These are phyloP conservation scores for Busseola fusca DNA, from an alignment of 2,888 invertebrate species.

Conservation along the genomic window DNA sequence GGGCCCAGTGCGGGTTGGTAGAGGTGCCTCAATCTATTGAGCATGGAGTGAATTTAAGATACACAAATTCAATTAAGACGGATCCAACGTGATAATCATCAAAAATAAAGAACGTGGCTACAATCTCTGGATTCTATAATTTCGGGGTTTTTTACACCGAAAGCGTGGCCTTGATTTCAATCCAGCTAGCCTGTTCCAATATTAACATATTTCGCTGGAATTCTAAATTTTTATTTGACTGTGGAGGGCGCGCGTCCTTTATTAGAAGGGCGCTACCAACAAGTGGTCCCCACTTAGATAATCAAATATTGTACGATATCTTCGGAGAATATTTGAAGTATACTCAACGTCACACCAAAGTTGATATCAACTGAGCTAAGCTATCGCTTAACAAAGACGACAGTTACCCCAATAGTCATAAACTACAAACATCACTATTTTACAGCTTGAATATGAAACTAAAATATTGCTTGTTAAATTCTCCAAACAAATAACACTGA, in stretches of 20 bases:
- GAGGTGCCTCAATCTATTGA: too few relatives aligned
- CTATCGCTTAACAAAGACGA: background rate
- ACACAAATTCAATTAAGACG: background rate
- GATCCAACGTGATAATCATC: background rate
- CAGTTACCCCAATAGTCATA: background rate
- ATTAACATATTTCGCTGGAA: background rate
- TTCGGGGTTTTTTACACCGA: background rate
- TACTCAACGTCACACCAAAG: background rate
- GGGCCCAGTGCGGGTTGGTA: too few relatives aligned
- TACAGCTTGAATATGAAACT: background rate
- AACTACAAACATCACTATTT: background rate
- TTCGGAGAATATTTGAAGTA: background rate
- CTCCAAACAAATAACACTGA: slow-evolving; percentile 11
- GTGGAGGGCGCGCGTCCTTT: background rate
- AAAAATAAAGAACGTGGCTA: background rate
- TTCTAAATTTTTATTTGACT: too few relatives aligned
- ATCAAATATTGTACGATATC: slow-evolving; percentile 4
- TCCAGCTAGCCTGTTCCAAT: background rate
- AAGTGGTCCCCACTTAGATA: slow-evolving; percentile 4
- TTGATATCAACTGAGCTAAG: background rate
- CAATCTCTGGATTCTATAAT: background rate
- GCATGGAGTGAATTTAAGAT: background rate
- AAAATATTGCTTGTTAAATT: slow-evolving; percentile 14
- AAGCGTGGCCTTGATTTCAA: background rate
- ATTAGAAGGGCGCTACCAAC: background rate